Base-by-base conservation (phyloP, 2,797 vertebrate genomes). In the Muraenolepis orangiensis region DNA sequence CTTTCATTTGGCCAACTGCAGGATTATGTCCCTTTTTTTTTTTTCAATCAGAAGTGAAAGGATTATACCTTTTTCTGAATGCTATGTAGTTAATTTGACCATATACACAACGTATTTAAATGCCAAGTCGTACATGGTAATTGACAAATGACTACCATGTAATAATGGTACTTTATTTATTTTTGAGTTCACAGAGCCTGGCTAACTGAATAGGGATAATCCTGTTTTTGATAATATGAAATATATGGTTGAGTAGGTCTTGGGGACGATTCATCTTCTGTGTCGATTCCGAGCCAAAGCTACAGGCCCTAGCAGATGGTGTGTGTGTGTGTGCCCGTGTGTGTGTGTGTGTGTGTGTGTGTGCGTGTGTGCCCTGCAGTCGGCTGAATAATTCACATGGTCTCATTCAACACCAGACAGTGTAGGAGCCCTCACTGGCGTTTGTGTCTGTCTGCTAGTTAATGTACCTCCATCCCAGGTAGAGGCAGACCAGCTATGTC, bases 381-480 rank as follows among this genome's bases (percentile, higher is more conserved):
- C 75, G 81, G 72, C 82, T 92, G 83, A 93, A 92, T 91, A 88
- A 93, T 93, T 93, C 87, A 92, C 82, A 82, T 77, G 82, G 69
- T 85, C 85, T 90, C 80, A 90, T 88, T 90, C 89, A 86, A 91
- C 87, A 85, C 76, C 84, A 84, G 73, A 81, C 57, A 38, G 70
- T 12, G 3, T 69, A 14, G 2, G 26, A 66, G 70, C 66, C 57
- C 42, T 31, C 36, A 74, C 72, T 34, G 16, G 31, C 66, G 7
- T 34, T 70, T 6, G 79, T 82, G 71, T 68, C 72, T 78, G 79
- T 71, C 78, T 76, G 76, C 2, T 75, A 73, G 78, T 10, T 14
- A 2, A 64, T 36, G 64, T 29, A 61, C 20, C 75, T 31, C 42
- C 68, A n/a, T 80, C 66, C 61, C 66, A 72, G 80, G 78, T 86